Evolutionary conservation across 1,140 invertebrate species (phyloP), one percentile per base, ranked within the genome.

Genomic region (Trachymyrmex septentrionalis): DNA sequence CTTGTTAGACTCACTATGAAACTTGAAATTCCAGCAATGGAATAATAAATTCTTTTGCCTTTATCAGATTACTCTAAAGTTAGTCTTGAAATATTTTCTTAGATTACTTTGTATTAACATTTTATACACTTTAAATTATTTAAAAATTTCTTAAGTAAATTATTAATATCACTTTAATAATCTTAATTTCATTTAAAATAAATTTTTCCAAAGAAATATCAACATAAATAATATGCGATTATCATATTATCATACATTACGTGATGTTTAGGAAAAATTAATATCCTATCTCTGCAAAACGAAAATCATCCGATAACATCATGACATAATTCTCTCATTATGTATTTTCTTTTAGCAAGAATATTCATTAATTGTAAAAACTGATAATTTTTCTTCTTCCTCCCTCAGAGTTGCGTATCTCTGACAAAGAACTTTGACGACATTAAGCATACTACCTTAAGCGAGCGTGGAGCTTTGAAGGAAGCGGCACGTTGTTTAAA

Each of bases 401-500:
- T 87, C 76, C 94, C 93, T 21, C 91, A 98, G 98, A 95, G 93
- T 34, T 98, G 97, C 93, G 95, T 96, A n/a, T 94, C 96, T 3
- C 94, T 99, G 73, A 95, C 96, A 78, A 99, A 99, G 76, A 98
- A 99, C 95, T 99, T 99, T 94, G 98, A 99, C 88, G 99, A 99
- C 92, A 98, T 99, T 53, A 99, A 99, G 94, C 99, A 98, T 91
- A 99, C 99, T 27, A 99, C 99, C 0, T 92, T 99, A 63, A 99
- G 98, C 91, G 99, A 99, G 95, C 96, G 99, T 10, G 99, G 97
- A 2, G 99, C 99, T 0, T 93, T 99, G 19, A 97, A 96, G 86
- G 99, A 99, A 95, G 98, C 99, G 0, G 96, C 97, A 0, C 96
- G 99, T 76, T 99, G 99, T 94, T 95, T 99, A 10, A 99, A 99